These are phyloP conservation scores for Bergia puertoricense DNA, from an alignment of 92 coral and sea anemone species.

Conservation along the genomic window DNA sequence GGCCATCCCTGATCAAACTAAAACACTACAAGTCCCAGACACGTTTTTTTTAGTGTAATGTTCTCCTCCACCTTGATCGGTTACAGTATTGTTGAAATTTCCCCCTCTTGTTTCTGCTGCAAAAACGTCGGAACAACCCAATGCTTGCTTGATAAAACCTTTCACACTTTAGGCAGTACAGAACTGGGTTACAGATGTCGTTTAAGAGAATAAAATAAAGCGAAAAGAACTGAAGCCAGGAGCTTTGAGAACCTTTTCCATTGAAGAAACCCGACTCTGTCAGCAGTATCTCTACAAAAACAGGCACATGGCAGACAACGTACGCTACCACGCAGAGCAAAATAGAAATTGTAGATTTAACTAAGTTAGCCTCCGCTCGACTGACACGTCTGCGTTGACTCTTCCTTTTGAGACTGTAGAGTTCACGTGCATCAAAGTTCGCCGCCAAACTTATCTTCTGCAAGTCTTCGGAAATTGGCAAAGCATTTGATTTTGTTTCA, in stretches of 20 bases:
- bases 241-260: background rate
- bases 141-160: conserved; percentile 22
- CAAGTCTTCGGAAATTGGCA: background rate
- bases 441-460: background rate
- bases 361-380: conserved; percentile 19
- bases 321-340: conserved; percentile 9
- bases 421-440: background rate
- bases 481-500: background rate
- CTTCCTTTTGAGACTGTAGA: background rate
- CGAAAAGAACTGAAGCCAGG: conserved; percentile 31
- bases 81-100: background rate
- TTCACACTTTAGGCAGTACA: conserved; percentile 33
- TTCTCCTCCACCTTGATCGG: background rate
- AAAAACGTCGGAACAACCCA: background rate
- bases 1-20: background rate
- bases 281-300: conserved; percentile 8
- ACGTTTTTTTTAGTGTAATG: background rate
- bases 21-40: background rate
- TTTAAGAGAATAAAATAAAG: conserved; percentile 18
- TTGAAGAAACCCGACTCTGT: background rate
- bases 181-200: conserved; percentile 30
- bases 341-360: conserved; percentile 12
- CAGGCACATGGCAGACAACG: conserved; percentile 12
- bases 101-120: background rate
- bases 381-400: background rate